Base-by-base conservation (phyloP, 2,113 vertebrate species). In the Pipa parva region DNA sequence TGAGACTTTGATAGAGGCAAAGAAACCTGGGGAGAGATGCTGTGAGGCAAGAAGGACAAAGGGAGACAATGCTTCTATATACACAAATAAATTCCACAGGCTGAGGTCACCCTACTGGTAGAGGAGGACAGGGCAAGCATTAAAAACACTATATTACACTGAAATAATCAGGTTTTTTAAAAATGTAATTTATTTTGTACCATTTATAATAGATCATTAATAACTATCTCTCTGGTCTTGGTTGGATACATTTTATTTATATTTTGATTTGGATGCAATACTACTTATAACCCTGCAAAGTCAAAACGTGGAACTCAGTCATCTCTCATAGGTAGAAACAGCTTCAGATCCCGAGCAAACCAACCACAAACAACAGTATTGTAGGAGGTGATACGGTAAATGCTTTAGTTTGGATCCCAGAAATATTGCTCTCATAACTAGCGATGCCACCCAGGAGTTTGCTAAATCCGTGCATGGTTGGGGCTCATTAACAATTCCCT, bases 1-100 rank as follows among this genome's bases (percentile, higher is more conserved):
- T 18, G 54, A 65, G 71, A 58, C 63, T 77, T 59, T 72, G 75
- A 66, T 75, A 76, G 60, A 21, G 33, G 63, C 31, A 63, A 33
- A 22, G 75, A 67, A 78, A 10, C 67, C 64, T 63, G 11, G 17
- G 71, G 76, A 76, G 26, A 54, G 33, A 60, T 72, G 24, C 64
- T 11, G 70, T 42, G 61, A 42, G 7, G n/a, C 12, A 13, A 61
- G 18, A 25, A 61, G 59, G 58, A 36, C 48, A 25, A 58, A 22
- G 59, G 26, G 46, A 59, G 33, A 52, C 45, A 60, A 59, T 42
- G 28, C 17, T 31, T 29, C 13, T 22, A 60, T 39, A 39, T 12
- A 36, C 12, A 59, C 29, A 59, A 50, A 25, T 25, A 26, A 25
- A 39, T 55, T 58, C 45, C 21, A 9, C 39, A 21, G 36, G 20